Conservation (phyloP, 2,797 vertebrate genomes). For the Labroides dimidiatus region DNA sequence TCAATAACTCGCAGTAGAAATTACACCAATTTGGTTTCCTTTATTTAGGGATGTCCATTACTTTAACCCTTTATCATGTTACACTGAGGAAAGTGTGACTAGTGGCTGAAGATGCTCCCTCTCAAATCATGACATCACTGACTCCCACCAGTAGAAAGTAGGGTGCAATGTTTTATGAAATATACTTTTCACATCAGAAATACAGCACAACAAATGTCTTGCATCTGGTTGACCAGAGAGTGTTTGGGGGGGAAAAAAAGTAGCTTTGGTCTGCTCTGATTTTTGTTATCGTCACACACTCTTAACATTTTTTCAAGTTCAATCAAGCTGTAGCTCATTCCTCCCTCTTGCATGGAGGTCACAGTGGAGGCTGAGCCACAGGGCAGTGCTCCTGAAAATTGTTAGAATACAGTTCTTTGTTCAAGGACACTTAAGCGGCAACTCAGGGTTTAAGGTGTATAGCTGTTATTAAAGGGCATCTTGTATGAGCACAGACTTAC, state of each 20-base stretch:
- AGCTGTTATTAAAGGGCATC: conserved; percentile 11
- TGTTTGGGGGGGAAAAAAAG: not conserved
- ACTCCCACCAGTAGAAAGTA: not conserved
- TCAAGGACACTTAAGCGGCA: conserved; percentile 35
- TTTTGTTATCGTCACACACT: not conserved
- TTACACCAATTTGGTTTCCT: conserved; percentile 1
- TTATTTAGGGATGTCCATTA: not conserved
- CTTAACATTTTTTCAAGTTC: not conserved
- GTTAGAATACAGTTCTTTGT: not conserved
- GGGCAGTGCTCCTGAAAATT: conserved; percentile 1
- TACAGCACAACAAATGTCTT: not conserved
- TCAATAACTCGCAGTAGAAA: not conserved
- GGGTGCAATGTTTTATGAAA: not conserved
- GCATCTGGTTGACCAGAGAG: not conserved
- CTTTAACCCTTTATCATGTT: conserved; percentile 5
- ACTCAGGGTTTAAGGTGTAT: not conserved
- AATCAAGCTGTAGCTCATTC: not conserved
- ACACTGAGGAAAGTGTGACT: not conserved
- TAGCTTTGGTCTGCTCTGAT: not conserved
- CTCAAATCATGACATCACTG: not conserved
- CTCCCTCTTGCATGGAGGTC: conserved; percentile 6
- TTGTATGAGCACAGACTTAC: conserved; percentile 9
- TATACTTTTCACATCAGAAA: not conserved
- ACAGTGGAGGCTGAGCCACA: conserved; percentile 1
- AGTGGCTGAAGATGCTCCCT: rapidly evolving